A percentile compares a stretch with the other conserved stretches of the same genome.
Conservation (phyloP, 2,888 invertebrate genomes). For the Encarsia formosa region DNA sequence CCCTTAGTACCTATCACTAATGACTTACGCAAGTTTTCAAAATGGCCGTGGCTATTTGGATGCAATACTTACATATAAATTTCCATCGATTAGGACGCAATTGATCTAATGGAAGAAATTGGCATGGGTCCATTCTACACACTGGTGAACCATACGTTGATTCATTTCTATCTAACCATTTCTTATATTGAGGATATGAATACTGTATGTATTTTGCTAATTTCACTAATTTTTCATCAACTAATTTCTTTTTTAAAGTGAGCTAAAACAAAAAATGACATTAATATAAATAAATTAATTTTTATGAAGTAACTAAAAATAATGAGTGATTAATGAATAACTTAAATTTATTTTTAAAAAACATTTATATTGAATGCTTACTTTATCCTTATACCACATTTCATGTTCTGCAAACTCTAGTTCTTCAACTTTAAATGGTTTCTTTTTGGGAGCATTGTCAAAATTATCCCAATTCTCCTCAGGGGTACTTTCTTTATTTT, state of each 20-base stretch:
- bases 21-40: background rate
- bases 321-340: too few species aligned
- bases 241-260: slow-evolving; percentile 36
- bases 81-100: slow-evolving; percentile 47
- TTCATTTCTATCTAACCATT: slow-evolving; percentile 42
- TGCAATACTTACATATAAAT: slow-evolving; percentile 47
- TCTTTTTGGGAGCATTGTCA: slow-evolving; percentile 4
- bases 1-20: too few species aligned
- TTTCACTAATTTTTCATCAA: slow-evolving; percentile 43
- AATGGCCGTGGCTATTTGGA: too few species aligned
- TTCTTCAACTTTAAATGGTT: slow-evolving; percentile 27
- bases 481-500: slow-evolving; percentile 20
- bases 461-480: slow-evolving; percentile 27
- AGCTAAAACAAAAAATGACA: slow-evolving; percentile 35
- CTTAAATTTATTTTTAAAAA: background rate
- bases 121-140: slow-evolving; percentile 41
- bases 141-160: slow-evolving; percentile 38
- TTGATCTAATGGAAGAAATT: slow-evolving; percentile 39
- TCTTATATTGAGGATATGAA: slow-evolving; percentile 44
- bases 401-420: slow-evolving; percentile 29
- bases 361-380: slow-evolving; percentile 23
- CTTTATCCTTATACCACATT: slow-evolving; percentile 42
- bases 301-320: too few species aligned
- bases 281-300: too few species aligned
- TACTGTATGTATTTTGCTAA: slow-evolving; percentile 43